phyloP scores from a whole-genome alignment of 2,797 vertebrate species.

The Sebastes kiyomatsui region DNA sequence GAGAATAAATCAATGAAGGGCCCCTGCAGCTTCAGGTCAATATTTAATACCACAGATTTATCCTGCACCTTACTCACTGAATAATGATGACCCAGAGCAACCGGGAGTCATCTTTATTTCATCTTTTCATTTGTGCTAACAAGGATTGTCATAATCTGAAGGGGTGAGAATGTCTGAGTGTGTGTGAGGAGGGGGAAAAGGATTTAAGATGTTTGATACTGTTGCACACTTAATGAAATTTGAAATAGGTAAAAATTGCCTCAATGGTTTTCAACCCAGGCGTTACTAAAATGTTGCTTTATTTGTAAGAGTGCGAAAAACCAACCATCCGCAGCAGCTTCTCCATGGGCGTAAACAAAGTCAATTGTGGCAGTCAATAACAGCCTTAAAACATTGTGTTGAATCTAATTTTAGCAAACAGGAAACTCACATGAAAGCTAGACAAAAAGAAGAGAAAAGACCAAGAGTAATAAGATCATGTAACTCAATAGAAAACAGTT shows the following conservation, averaged over 20 bases:
- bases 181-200: neutral
- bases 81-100: constrained; percentile 34
- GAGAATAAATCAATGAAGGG: constrained; percentile 54
- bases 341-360: neutral
- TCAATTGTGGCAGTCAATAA: neutral
- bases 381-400: neutral
- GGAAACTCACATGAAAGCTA: neutral
- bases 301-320: neutral
- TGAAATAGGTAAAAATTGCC: neutral
- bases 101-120: constrained; percentile 16
- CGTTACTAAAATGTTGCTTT: neutral
- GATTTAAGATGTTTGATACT: neutral
- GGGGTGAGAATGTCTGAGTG: neutral
- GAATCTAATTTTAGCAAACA: neutral
- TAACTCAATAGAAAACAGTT: neutral
- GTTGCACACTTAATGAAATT: neutral
- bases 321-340: neutral
- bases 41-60: constrained; percentile 59
- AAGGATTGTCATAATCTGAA: constrained; percentile 14
- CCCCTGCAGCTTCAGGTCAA: constrained; percentile 57
- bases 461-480: neutral
- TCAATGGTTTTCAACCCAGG: neutral
- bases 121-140: constrained; percentile 13
- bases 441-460: neutral
- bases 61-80: constrained; percentile 10